Percentiles rank a stretch among this genome's conserved stretches.
Conservation (phyloP, 2,888 invertebrate species). For the Agrochola lychnidis region DNA sequence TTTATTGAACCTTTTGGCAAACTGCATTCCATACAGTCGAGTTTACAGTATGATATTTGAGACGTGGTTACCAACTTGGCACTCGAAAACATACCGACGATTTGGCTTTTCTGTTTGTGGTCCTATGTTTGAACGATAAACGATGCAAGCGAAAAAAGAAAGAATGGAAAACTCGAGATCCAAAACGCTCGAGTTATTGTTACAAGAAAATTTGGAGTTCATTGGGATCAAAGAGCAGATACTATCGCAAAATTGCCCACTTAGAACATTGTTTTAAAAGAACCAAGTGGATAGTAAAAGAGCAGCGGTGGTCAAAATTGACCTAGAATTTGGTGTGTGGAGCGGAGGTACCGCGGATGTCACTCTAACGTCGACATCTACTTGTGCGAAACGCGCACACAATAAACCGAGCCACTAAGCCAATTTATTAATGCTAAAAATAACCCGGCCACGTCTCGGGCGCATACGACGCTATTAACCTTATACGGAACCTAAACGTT, state of each 20-base stretch:
- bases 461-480: slow-evolving; percentile 87
- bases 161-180: slow-evolving; percentile 27
- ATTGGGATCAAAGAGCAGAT: slow-evolving; percentile 48
- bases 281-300: slow-evolving; percentile 70
- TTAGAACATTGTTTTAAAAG: slow-evolving; percentile 69
- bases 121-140: slow-evolving; percentile 25
- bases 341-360: slow-evolving; percentile 73
- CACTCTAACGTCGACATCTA: slow-evolving; percentile 74
- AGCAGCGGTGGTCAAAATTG: slow-evolving; percentile 76
- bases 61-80: slow-evolving; percentile 66
- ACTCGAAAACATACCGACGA: slow-evolving; percentile 49
- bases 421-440: slow-evolving; percentile 91
- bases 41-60: slow-evolving; percentile 73
- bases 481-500: slow-evolving; percentile 83
- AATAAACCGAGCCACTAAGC: slow-evolving; percentile 89
- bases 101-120: slow-evolving; percentile 44
- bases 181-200: slow-evolving; percentile 6
- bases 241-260: slow-evolving; percentile 45
- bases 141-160: slow-evolving; percentile 22
- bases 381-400: slow-evolving; percentile 86
- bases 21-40: slow-evolving; percentile 81
- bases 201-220: slow-evolving; percentile 39
- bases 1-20: slow-evolving; percentile 87
- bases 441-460: slow-evolving; percentile 87
- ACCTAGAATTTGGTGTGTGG: slow-evolving; percentile 74